Percentiles rank a stretch among this genome's conserved stretches.
Evolutionary conservation across 1,140 invertebrate genomes (phyloP).

Genomic region (Anoplophora glabripennis): DNA sequence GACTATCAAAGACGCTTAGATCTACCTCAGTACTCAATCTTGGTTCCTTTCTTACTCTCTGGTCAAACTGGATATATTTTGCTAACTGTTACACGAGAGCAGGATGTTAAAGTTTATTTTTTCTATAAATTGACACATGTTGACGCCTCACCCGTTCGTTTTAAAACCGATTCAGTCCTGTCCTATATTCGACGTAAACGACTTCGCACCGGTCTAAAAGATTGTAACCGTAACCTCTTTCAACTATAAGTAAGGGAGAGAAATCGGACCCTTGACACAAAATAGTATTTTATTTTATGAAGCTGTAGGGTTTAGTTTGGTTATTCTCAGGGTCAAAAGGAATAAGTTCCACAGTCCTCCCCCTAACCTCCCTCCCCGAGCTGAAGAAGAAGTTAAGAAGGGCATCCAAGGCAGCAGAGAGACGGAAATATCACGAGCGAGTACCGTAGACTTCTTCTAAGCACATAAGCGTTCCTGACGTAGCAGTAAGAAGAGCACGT

Average conservation of each 20-base stretch:
- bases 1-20: slow-evolving; percentile 10
- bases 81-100: too few species aligned
- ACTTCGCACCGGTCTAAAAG: too few species aligned
- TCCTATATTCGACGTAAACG: too few species aligned
- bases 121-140: too few species aligned
- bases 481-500: slow-evolving; percentile 17
- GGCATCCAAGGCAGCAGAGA: neutral
- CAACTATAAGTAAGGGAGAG: slow-evolving; percentile 20
- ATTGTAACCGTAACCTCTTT: slow-evolving; percentile 11
- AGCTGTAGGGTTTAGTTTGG: slow-evolving; percentile 17
- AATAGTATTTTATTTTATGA: slow-evolving; percentile 10
- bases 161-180: too few species aligned
- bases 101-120: too few species aligned
- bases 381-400: slow-evolving; percentile 3
- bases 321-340: slow-evolving; percentile 31
- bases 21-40: slow-evolving; percentile 10
- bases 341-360: slow-evolving; percentile 23
- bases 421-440: neutral
- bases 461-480: slow-evolving; percentile 17
- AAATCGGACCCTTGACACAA: slow-evolving; percentile 18
- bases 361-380: slow-evolving; percentile 7
- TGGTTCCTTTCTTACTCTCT: neutral
- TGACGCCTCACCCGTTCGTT: too few species aligned
- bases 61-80: too few species aligned
- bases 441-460: neutral